phyloP scores from a whole-genome alignment of 1,140 invertebrate genomes.

The Dufourea novaeangliae region DNA sequence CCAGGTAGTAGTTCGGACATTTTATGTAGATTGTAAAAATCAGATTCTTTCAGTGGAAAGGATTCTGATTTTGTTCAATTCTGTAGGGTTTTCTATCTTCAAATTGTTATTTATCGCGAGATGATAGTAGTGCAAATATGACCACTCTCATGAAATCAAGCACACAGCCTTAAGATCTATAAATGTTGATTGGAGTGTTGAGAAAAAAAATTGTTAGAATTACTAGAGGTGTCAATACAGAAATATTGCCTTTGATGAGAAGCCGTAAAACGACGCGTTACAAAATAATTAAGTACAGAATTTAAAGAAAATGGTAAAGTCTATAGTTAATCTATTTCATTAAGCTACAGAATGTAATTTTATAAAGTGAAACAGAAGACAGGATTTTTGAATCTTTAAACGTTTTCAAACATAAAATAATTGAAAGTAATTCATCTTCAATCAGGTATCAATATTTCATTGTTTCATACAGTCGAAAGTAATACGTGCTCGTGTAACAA shows the following conservation, averaged over 20 bases:
- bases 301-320: neutral
- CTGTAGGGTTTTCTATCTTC: neutral
- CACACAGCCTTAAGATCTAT: slow-evolving; percentile 18
- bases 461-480: neutral
- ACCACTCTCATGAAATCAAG: slow-evolving; percentile 19
- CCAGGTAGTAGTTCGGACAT: neutral
- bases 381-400: slow-evolving; percentile 13
- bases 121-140: neutral
- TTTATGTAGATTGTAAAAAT: neutral
- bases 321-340: slow-evolving; percentile 15
- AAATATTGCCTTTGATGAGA: slow-evolving; percentile 36
- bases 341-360: slow-evolving; percentile 29
- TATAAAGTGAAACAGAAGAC: neutral
- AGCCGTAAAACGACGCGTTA: neutral
- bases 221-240: slow-evolving; percentile 18
- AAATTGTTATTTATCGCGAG: neutral
- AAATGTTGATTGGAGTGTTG: slow-evolving; percentile 18
- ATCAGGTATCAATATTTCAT: neutral
- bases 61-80: neutral
- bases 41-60: slow-evolving; percentile 7
- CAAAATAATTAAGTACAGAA: slow-evolving; percentile 7
- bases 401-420: neutral
- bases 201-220: slow-evolving; percentile 13
- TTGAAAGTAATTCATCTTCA: neutral
- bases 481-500: neutral